Conservation (phyloP, 2,888 invertebrate species). For the Volucella bombylans region DNA sequence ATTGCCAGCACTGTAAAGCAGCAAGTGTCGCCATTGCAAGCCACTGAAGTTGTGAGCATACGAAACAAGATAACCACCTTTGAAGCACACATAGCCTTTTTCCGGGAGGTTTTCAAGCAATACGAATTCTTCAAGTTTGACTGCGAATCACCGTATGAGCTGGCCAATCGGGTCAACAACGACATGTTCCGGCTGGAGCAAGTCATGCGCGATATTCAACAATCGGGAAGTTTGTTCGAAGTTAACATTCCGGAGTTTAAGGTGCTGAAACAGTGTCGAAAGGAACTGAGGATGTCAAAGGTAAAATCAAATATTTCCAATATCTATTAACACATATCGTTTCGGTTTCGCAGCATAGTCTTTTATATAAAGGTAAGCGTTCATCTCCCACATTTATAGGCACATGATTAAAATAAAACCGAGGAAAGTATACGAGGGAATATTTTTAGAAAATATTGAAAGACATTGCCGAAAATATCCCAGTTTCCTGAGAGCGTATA, state of each 20-base stretch:
- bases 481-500: too few species aligned
- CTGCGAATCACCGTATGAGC: conserved; percentile 88
- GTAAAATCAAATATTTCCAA: conserved; percentile 81
- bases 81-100: conserved; percentile 91
- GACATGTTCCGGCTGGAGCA: conserved; percentile 91
- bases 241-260: conserved; percentile 97
- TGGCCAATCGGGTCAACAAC: conserved; percentile 89
- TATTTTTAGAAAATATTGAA: too few species aligned
- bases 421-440: too few species aligned
- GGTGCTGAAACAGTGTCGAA: conserved; percentile 93
- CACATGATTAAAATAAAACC: too few species aligned
- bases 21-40: conserved; percentile 96
- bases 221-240: conserved; percentile 96
- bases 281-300: conserved; percentile 93
- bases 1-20: conserved; percentile 95
- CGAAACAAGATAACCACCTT: conserved; percentile 93
- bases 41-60: conserved; percentile 95
- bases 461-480: too few species aligned
- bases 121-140: conserved; percentile 90
- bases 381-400: too few species aligned
- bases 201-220: conserved; percentile 93
- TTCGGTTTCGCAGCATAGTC: too few species aligned
- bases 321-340: background rate
- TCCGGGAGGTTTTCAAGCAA: conserved; percentile 93
- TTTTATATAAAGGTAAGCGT: too few species aligned